phyloP scores from a whole-genome alignment of 2,113 vertebrate species.

The Propithecus coquereli region DNA sequence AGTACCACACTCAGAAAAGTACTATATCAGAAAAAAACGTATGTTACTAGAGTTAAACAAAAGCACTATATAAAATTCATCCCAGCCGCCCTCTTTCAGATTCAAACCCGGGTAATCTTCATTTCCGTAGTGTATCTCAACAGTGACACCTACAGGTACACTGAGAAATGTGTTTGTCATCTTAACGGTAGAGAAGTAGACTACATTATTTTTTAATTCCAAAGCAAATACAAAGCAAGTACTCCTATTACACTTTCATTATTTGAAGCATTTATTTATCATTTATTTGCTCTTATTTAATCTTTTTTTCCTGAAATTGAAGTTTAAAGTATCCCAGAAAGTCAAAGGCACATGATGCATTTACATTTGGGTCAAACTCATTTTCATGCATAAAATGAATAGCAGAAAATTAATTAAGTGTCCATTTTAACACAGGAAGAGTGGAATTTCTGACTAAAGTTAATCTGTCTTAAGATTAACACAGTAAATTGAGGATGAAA shows the following conservation, averaged over 20 bases:
- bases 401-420: conserved; percentile 34
- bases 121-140: conserved; percentile 35
- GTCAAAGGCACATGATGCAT: neutral
- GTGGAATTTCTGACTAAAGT: neutral
- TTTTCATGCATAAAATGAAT: conserved; percentile 61
- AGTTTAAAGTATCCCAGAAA: conserved; percentile 2
- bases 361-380: neutral
- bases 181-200: neutral
- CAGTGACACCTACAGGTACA: conserved; percentile 67
- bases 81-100: neutral
- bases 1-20: neutral
- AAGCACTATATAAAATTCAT: neutral
- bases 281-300: neutral
- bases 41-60: neutral
- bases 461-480: conserved; percentile 36
- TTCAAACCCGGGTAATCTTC: neutral
- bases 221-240: neutral
- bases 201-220: neutral
- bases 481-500: neutral
- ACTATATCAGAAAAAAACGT: neutral
- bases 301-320: neutral
- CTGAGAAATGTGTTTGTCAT: neutral
- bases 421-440: conserved; percentile 21
- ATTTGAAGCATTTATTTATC: neutral
- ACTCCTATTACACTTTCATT: neutral